Evolutionary conservation across 2,888 invertebrate genomes (phyloP).

Genomic region (Steinernema hermaphroditum): DNA sequence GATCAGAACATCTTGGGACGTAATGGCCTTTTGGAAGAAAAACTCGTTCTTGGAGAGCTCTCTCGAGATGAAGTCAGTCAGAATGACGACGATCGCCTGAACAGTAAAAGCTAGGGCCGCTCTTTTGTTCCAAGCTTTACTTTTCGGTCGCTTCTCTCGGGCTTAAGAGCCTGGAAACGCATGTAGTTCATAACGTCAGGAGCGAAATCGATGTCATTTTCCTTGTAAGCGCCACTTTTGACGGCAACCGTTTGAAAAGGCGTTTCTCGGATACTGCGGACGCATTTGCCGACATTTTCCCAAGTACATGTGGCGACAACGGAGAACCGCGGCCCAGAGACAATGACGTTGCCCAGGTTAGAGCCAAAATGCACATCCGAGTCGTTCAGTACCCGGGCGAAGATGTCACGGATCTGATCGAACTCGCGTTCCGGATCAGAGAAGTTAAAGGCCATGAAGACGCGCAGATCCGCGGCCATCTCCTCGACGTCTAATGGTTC

Average conservation of each 20-base stretch:
- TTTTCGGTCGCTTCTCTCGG: neutral
- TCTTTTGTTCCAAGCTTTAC: no score
- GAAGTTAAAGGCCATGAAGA: conserved; percentile 29
- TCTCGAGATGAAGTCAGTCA: conserved; percentile 3
- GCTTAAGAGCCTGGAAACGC: conserved; percentile 9
- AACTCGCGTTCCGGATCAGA: conserved; percentile 8
- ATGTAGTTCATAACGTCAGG: conserved; percentile 28
- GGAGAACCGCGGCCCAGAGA: conserved; percentile 10
- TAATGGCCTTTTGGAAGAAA: conserved; percentile 15
- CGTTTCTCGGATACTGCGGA: conserved; percentile 18
- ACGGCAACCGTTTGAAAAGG: neutral
- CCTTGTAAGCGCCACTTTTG: neutral
- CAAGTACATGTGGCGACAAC: conserved; percentile 13
- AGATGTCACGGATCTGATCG: conserved; percentile 3
- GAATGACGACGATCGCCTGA: conserved; percentile 4
- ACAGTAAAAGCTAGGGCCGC: neutral
- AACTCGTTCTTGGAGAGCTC: neutral
- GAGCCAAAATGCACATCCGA: neutral
- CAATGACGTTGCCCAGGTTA: conserved; percentile 7
- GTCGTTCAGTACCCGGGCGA: conserved; percentile 23
- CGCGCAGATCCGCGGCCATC: conserved; percentile 6
- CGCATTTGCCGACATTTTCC: conserved; percentile 8
- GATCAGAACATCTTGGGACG: neutral
- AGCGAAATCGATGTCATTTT: conserved; percentile 17
- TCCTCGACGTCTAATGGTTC: neutral